These are phyloP conservation scores for Halesus radiatus DNA, from an alignment of 1,140 invertebrate species.

Conservation along the genomic window DNA sequence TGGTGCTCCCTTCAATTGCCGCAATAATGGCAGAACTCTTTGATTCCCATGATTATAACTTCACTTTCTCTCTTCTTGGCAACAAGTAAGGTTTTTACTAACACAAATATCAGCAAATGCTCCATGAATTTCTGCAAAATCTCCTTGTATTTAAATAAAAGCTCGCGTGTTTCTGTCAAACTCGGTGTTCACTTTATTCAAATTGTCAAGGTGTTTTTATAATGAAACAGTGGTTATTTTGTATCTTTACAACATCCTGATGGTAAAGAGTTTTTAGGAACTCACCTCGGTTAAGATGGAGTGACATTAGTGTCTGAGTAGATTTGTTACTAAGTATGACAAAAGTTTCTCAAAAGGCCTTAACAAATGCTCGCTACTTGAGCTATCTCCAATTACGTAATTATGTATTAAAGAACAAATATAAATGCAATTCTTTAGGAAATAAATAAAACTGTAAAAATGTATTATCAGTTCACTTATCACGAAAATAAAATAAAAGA, in stretches of 20 bases:
- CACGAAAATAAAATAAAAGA: too few species aligned
- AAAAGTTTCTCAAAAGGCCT: not conserved
- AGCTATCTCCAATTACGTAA: too few species aligned
- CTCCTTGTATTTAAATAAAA: too few species aligned
- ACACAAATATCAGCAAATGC: not conserved
- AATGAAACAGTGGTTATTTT: not conserved
- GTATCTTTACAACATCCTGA: not conserved
- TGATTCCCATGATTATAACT: conserved; percentile 12
- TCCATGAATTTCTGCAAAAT: too few species aligned
- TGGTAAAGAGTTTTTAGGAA: too few species aligned
- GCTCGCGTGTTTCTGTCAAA: not conserved
- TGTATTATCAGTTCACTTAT: too few species aligned
- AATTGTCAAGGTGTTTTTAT: conserved; percentile 7
- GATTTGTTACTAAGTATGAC: not conserved
- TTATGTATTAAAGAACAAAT: too few species aligned
- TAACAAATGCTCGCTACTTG: not conserved
- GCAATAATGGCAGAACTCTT: conserved; percentile 6
- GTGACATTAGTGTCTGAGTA: not conserved
- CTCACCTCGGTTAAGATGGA: not conserved
- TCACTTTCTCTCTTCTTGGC: not conserved
- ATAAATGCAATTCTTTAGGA: too few species aligned
- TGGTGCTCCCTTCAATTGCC: conserved; percentile 22
- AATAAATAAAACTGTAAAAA: too few species aligned
- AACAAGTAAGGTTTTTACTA: not conserved
- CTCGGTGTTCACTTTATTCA: not conserved